A percentile compares a stretch with the other conserved stretches of the same genome.
phyloP scores from a whole-genome alignment of 1,140 invertebrate species.

The Arion vulgaris region DNA sequence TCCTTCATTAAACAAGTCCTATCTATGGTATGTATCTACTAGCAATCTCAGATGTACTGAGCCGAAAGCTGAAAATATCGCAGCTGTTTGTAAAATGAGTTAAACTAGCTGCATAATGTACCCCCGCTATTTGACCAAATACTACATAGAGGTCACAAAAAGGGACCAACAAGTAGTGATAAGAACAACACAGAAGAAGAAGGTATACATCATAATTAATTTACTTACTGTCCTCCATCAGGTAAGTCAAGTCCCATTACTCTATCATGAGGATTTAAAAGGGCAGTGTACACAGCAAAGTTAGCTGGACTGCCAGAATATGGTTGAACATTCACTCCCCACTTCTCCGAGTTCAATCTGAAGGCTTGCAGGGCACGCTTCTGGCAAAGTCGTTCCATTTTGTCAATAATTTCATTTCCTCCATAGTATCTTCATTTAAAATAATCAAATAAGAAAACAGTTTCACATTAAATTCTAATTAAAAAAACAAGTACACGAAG shows the following conservation, averaged over 20 bases:
- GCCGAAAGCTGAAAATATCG: no score
- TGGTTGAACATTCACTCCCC: slow-evolving; percentile 98
- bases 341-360: slow-evolving; percentile 84
- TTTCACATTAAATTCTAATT: neutral
- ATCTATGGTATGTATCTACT: no score
- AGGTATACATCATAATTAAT: no score
- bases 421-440: slow-evolving; percentile 84
- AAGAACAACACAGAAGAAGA: no score
- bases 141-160: no score
- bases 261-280: slow-evolving; percentile 87
- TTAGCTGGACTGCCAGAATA: slow-evolving; percentile 97
- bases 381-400: slow-evolving; percentile 92
- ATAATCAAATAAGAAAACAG: no score
- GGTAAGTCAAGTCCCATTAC: slow-evolving; percentile 97
- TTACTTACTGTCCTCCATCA: slow-evolving; percentile 90
- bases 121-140: no score
- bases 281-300: slow-evolving; percentile 83
- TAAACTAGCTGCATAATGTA: no score
- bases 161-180: no score
- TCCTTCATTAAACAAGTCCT: no score
- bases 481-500: neutral
- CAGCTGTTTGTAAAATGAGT: no score
- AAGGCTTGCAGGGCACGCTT: slow-evolving; percentile 88
- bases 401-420: slow-evolving; percentile 95
- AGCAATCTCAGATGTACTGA: no score